Evolutionary conservation across 2,113 vertebrate genomes (phyloP).

Genomic region (Chamaetylas fuelleborni): DNA sequence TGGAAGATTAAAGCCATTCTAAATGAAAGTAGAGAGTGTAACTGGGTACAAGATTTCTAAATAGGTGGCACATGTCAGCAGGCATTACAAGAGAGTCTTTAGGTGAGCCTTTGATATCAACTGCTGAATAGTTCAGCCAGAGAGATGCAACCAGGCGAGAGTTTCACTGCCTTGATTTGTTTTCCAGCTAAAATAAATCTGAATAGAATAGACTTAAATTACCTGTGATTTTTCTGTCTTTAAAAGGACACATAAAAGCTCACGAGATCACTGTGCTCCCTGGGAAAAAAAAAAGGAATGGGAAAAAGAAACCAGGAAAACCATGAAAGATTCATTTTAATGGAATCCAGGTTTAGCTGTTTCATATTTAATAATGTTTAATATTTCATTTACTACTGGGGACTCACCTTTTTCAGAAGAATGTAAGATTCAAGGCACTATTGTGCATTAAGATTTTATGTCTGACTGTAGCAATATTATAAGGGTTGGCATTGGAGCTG

Average conservation of each 20-base stretch:
- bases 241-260: slow-evolving; percentile 52
- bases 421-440: slow-evolving; percentile 42
- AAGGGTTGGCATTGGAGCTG: background rate
- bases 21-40: slow-evolving; percentile 37
- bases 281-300: background rate
- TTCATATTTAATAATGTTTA: slow-evolving; percentile 72
- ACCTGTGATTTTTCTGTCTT: slow-evolving; percentile 42
- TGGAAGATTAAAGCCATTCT: slow-evolving; percentile 49
- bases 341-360: slow-evolving; percentile 66
- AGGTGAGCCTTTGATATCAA: slow-evolving; percentile 53
- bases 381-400: slow-evolving; percentile 72
- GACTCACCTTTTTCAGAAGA: slow-evolving; percentile 65
- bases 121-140: background rate
- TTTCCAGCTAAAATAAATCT: slow-evolving; percentile 50
- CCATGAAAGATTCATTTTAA: slow-evolving; percentile 72
- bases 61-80: slow-evolving; percentile 59
- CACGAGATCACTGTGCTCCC: background rate
- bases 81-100: slow-evolving; percentile 21
- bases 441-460: slow-evolving; percentile 63
- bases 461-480: slow-evolving; percentile 30
- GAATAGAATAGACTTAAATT: slow-evolving; percentile 48
- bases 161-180: slow-evolving; percentile 54
- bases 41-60: slow-evolving; percentile 12
- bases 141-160: background rate
- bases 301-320: background rate